Base-by-base conservation (phyloP, 2,113 vertebrate species). In the Anas platyrhynchos region DNA sequence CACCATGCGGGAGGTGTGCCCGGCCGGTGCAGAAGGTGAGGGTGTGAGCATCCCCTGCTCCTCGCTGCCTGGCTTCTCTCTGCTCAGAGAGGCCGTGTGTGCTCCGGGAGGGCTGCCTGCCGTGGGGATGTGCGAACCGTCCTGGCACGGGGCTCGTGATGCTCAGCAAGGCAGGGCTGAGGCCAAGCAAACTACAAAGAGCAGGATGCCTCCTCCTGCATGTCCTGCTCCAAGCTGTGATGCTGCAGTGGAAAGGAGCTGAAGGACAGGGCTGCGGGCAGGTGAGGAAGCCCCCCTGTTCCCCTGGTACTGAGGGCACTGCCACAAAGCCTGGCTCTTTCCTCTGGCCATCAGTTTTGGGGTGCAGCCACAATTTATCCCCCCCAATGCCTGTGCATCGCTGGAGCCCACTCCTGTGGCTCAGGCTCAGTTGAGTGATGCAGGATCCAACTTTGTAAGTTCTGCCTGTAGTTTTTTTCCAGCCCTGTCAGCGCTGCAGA, bases 401-500 rank as follows among this genome's bases (percentile, higher is more conserved):
- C 83, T 29, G 66, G 72, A 68, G 52, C 87, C 61, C 43, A 0
- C 41, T 27, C 81, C 86, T 46, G 50, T 63, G 21, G 82, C 93
- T 71, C 93, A 12, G 5, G 0, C 63, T 71, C 46, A 0, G 46
- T 46, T 4, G 32, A 83, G 20, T 17, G 43, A 71, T 36, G 83
- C n/a, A 10, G 83, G 59, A 68, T 88, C 91, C 89, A 90, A 59
- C 69, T 82, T 52, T 68, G 86, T 91, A 31, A 90, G 86, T 87
- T 55, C 75, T 4, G 29, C 59, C 11, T 34, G 88, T 22, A 10
- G 71, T 21, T 31, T 73, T 83, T 96, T 90, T 91, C 86, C 94
- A 96, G 88, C 61, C 74, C 88, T 97, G 96, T 97, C 96, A 96
- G 95, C 95, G 18, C 94, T 2, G 55, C 54, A 1, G 73, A 65